Conservation (phyloP, 2,888 invertebrate species). For the Crocallis elinguaria region DNA sequence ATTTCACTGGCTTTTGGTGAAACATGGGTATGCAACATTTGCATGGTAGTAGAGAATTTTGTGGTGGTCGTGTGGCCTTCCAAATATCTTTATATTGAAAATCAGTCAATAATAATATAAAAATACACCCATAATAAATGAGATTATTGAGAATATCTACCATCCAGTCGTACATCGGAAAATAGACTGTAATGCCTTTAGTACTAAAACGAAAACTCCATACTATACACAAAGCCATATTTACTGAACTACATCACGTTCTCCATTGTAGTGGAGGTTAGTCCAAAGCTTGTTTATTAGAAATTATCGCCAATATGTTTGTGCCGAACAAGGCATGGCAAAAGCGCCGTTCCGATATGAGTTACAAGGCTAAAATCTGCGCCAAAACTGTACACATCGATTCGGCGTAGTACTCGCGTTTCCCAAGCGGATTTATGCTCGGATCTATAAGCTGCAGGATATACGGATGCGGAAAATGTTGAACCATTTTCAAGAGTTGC, state of each 20-base stretch:
- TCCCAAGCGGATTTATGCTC: conserved; percentile 72
- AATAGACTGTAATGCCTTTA: neutral
- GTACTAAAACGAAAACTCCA: neutral
- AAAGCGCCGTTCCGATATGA: conserved; percentile 57
- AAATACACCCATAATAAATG: neutral
- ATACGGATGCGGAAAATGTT: conserved; percentile 46
- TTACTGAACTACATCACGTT: conserved; percentile 14
- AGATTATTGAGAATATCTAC: neutral
- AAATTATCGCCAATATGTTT: conserved; percentile 43
- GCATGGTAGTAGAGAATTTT: too few species aligned
- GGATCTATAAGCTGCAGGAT: conserved; percentile 56
- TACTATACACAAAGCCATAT: neutral
- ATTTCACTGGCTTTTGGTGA: too few species aligned
- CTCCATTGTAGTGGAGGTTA: conserved; percentile 22
- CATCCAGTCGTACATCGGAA: neutral
- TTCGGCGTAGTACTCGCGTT: conserved; percentile 63
- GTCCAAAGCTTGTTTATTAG: conserved; percentile 27
- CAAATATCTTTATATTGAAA: too few species aligned
- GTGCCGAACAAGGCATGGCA: conserved; percentile 44
- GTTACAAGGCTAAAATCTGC: conserved; percentile 60
- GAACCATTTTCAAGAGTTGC: conserved; percentile 25
- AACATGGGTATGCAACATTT: too few species aligned
- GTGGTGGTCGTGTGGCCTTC: too few species aligned
- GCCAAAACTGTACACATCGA: conserved; percentile 70
- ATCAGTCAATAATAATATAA: too few species aligned